Evolutionary conservation across 2,888 invertebrate genomes (phyloP).

Genomic region (Sericinus montela): DNA sequence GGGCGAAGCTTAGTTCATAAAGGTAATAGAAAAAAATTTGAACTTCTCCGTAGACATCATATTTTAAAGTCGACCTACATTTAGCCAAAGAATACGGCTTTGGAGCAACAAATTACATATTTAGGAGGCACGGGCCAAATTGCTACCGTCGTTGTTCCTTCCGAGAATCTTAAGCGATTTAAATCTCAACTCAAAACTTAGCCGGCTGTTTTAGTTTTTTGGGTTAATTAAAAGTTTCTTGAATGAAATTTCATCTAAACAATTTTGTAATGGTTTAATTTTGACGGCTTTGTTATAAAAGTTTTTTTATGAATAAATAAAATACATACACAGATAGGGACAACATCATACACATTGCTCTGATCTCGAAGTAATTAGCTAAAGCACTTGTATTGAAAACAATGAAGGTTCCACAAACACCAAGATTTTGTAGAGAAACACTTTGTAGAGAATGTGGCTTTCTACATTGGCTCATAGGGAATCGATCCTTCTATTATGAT

Average conservation of each 20-base stretch:
- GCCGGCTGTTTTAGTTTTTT: background rate
- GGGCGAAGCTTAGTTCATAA: too few relatives aligned
- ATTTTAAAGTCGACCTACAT: slow-evolving; percentile 8
- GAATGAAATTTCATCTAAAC: background rate
- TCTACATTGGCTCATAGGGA: too few relatives aligned
- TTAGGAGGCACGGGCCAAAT: slow-evolving; percentile 63
- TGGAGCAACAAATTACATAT: slow-evolving; percentile 36
- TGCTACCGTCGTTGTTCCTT: slow-evolving; percentile 35
- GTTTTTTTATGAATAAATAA: too few relatives aligned
- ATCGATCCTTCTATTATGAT: too few relatives aligned
- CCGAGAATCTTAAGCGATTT: slow-evolving; percentile 42
- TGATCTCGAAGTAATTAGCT: too few relatives aligned
- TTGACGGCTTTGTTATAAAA: background rate
- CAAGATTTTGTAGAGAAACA: too few relatives aligned
- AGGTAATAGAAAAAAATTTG: too few relatives aligned
- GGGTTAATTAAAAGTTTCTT: background rate
- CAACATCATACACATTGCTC: too few relatives aligned
- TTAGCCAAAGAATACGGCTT: slow-evolving; percentile 20
- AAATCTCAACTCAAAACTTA: slow-evolving; percentile 20
- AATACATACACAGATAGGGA: too few relatives aligned
- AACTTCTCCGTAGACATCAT: background rate
- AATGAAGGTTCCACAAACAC: too few relatives aligned
- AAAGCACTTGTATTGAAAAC: too few relatives aligned
- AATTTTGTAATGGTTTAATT: slow-evolving; percentile 3
- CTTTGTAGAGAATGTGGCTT: too few relatives aligned